Base-by-base conservation (phyloP, 2,797 vertebrate genomes). In the Myiotriccus ornatus region DNA sequence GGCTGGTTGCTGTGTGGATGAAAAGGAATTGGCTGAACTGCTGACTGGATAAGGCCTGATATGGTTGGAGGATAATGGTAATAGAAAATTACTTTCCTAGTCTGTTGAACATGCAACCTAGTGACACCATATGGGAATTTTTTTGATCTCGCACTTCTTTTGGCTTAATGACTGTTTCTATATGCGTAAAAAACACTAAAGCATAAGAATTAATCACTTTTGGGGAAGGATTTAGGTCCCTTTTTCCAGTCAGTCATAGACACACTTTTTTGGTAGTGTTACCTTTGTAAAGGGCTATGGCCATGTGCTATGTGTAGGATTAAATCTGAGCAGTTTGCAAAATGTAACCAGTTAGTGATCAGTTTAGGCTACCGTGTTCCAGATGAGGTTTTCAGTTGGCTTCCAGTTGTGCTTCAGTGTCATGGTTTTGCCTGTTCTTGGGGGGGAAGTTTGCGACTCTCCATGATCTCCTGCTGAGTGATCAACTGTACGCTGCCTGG, bases 11-110 rank as follows among this genome's bases (percentile, higher is more conserved):
- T 4, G 14, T 0, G 0, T 44, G 49, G n/a, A 63, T 77, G 49
- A 53, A 76, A 63, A 59, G 34, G 43, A 88, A 22, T 53, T 89
- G 50, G 14, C 24, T 63, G 87, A 85, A 34, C 68, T 82, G 34
- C 68, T 85, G 62, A 9, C 57, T 86, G 56, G 23, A 5, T 71
- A 60, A 84, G 69, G 24, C 49, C 74, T 73, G 37, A 19, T 77
- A 23, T 0, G 0, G 20, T 44, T 82, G 60, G 65, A 63, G 52
- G 32, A 34, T 41, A 89, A 76, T 0, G 5, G 32, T 75, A 47
- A 50, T 62, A 88, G 53, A 80, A 68, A 75, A 77, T 80, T 7
- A 23, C 25, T 86, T 85, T 62, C 32, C 44, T 77, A 5, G 23
- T 78, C 46, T 62, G 14, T 32, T 81, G 37, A 71, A 23, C 14